Evolutionary conservation across 2,113 vertebrate species (phyloP).

Genomic region (Australoheros scitulus): DNA sequence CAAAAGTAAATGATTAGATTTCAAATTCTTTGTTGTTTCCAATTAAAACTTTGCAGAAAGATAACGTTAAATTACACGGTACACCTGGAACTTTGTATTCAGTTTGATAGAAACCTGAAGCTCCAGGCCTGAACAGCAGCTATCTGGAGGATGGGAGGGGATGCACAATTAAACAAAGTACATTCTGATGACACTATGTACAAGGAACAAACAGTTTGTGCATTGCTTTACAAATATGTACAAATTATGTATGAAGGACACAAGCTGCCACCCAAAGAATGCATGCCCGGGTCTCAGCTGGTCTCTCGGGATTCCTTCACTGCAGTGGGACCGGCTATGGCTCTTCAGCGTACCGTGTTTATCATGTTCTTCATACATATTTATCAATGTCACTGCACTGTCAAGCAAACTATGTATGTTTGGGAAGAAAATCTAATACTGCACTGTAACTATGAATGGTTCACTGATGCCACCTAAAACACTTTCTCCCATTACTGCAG

Average conservation of each 20-base stretch:
- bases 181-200: neutral
- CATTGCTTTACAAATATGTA: constrained; percentile 4
- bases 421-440: neutral
- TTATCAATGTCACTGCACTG: neutral
- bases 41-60: neutral
- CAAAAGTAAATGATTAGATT: neutral
- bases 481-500: neutral
- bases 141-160: neutral
- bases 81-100: neutral
- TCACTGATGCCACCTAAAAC: neutral
- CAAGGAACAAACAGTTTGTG: neutral
- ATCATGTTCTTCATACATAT: neutral
- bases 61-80: neutral
- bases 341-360: neutral
- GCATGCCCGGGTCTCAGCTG: neutral
- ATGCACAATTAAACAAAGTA: neutral
- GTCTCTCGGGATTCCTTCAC: neutral
- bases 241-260: constrained; percentile 40
- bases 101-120: neutral
- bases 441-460: neutral
- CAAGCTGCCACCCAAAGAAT: neutral
- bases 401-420: neutral
- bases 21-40: neutral
- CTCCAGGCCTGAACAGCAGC: neutral
- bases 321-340: neutral